phyloP scores from a whole-genome alignment of 2,113 vertebrate species.

The Syrrhaptes paradoxus region DNA sequence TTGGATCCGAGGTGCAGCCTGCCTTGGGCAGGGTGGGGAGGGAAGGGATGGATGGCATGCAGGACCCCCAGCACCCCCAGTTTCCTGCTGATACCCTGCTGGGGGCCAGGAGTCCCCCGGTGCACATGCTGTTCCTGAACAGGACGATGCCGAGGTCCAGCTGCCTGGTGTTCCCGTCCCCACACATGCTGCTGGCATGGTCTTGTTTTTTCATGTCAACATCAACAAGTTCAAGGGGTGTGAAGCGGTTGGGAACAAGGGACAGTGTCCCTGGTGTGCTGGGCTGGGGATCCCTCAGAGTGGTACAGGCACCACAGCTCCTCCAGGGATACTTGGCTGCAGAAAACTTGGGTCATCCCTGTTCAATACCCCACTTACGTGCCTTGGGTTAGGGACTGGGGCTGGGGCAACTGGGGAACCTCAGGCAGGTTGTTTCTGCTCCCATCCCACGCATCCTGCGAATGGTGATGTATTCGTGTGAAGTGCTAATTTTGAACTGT shows the following conservation, averaged over 20 bases:
- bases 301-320: neutral
- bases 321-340: neutral
- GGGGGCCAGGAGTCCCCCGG: neutral
- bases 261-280: accelerated
- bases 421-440: neutral
- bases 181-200: accelerated
- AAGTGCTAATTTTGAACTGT: neutral
- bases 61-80: no score
- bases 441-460: neutral
- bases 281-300: neutral
- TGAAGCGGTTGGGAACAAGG: neutral
- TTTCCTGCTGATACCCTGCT: accelerated
- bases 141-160: neutral
- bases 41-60: neutral
- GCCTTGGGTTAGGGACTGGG: neutral
- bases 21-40: no score
- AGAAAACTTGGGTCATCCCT: neutral
- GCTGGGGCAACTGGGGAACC: neutral
- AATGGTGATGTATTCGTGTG: neutral
- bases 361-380: neutral
- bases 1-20: neutral
- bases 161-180: neutral
- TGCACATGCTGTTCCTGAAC: neutral
- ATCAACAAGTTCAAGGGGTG: neutral
- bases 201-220: neutral